Percentiles rank a stretch among this genome's conserved stretches.
phyloP scores from a whole-genome alignment of 2,888 invertebrate species.

The Plebejus melissa region DNA sequence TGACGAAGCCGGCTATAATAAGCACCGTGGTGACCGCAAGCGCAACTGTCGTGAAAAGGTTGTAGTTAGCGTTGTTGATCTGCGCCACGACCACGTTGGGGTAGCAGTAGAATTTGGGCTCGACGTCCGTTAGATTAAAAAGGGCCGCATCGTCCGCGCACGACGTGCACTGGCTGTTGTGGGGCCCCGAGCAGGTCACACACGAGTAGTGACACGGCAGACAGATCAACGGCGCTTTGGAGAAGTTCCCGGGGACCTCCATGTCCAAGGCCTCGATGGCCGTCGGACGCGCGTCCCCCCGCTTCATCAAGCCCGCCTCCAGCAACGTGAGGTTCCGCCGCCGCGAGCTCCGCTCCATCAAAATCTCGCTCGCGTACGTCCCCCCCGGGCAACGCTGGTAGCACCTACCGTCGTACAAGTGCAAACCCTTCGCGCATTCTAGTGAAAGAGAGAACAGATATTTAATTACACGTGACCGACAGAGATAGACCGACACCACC shows the following conservation, averaged over 20 bases:
- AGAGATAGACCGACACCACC: slow-evolving; percentile 62
- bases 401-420: slow-evolving; percentile 81
- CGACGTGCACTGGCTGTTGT: slow-evolving; percentile 82
- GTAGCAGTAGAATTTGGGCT: slow-evolving; percentile 72
- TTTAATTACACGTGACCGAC: slow-evolving; percentile 50
- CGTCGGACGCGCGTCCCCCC: slow-evolving; percentile 47
- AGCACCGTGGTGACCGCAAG: slow-evolving; percentile 55
- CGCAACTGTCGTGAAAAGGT: slow-evolving; percentile 61
- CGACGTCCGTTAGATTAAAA: slow-evolving; percentile 59
- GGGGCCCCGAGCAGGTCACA: slow-evolving; percentile 82
- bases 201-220: slow-evolving; percentile 87
- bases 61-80: slow-evolving; percentile 63
- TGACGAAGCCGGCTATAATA: slow-evolving; percentile 50
- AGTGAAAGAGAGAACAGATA: slow-evolving; percentile 73
- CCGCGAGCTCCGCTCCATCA: slow-evolving; percentile 60
- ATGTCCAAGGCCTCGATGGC: slow-evolving; percentile 63
- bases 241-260: slow-evolving; percentile 47
- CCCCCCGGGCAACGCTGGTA: slow-evolving; percentile 77
- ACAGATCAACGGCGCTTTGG: slow-evolving; percentile 70
- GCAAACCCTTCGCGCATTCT: slow-evolving; percentile 83
- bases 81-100: slow-evolving; percentile 65
- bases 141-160: slow-evolving; percentile 83
- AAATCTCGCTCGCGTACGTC: slow-evolving; percentile 67
- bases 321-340: slow-evolving; percentile 63
- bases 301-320: slow-evolving; percentile 53